Conservation (phyloP, 2,888 invertebrate species). For the Allacma fusca region DNA sequence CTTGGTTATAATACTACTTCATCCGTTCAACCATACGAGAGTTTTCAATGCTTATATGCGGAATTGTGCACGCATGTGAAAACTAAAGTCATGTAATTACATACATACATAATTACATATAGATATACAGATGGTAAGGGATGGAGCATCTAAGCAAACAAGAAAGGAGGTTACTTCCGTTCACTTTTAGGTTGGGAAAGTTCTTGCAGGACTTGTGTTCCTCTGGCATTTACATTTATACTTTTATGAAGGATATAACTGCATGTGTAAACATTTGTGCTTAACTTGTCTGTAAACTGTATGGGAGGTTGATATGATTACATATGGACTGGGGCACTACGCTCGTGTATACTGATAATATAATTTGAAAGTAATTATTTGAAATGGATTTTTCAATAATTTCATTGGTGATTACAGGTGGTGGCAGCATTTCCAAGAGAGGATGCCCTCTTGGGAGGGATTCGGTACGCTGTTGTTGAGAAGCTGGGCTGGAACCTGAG, state of each 20-base stretch:
- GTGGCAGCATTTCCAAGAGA: conserved; percentile 55
- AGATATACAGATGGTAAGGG: not conserved
- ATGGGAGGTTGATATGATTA: too few species aligned
- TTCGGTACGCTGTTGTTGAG: conserved; percentile 53
- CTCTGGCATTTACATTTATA: not conserved
- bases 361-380: too few species aligned
- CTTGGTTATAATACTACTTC: too few species aligned
- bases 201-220: not conserved
- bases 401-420: conserved; percentile 32
- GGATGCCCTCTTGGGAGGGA: conserved; percentile 55
- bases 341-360: too few species aligned
- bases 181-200: not conserved
- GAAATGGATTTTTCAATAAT: not conserved
- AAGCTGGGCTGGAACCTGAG: conserved; percentile 56
- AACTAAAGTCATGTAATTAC: too few species aligned
- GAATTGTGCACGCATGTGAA: too few species aligned
- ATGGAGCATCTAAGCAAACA: not conserved
- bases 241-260: too few species aligned
- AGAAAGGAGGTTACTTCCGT: conserved; percentile 1
- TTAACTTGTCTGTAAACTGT: too few species aligned
- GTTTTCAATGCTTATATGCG: too few species aligned
- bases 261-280: too few species aligned
- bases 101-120: too few species aligned
- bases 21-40: not conserved
- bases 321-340: too few species aligned